phyloP scores from a whole-genome alignment of 1,140 invertebrate genomes.

The Drosophila suzukii region DNA sequence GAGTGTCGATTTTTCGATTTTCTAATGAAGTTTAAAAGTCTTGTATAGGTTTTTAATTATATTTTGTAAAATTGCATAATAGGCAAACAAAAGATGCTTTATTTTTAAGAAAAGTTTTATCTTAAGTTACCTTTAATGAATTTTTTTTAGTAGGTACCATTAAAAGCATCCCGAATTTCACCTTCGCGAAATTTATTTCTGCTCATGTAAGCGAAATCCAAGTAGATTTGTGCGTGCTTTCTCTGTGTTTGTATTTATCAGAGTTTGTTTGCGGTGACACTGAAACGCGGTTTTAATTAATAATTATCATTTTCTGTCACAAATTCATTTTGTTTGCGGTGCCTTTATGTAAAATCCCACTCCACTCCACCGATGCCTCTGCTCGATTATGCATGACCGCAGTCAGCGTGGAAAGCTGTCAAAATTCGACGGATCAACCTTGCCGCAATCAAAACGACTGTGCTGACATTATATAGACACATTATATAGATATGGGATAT shows the following conservation, averaged over 20 bases:
- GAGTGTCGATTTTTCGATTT: neutral
- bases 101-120: too few relatives aligned
- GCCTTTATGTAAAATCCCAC: conserved; percentile 18
- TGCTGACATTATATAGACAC: neutral
- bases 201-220: conserved; percentile 7
- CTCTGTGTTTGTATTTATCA: conserved; percentile 22
- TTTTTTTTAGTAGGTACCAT: neutral
- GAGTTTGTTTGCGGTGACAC: conserved; percentile 49
- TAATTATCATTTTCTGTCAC: conserved; percentile 60
- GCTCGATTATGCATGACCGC: conserved; percentile 35
- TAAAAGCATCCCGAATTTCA: neutral
- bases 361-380: neutral
- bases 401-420: conserved; percentile 20
- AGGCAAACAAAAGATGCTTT: too few relatives aligned
- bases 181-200: conserved; percentile 1
- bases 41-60: neutral
- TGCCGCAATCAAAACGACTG: conserved; percentile 24
- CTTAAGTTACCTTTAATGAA: neutral
- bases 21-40: neutral
- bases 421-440: conserved; percentile 39
- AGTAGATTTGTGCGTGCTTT: conserved; percentile 3
- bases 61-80: neutral
- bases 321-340: conserved; percentile 45
- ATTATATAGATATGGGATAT: neutral
- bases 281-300: conserved; percentile 74